Conservation (phyloP, 1,140 invertebrate species). For the Neodiprion pinetum region DNA sequence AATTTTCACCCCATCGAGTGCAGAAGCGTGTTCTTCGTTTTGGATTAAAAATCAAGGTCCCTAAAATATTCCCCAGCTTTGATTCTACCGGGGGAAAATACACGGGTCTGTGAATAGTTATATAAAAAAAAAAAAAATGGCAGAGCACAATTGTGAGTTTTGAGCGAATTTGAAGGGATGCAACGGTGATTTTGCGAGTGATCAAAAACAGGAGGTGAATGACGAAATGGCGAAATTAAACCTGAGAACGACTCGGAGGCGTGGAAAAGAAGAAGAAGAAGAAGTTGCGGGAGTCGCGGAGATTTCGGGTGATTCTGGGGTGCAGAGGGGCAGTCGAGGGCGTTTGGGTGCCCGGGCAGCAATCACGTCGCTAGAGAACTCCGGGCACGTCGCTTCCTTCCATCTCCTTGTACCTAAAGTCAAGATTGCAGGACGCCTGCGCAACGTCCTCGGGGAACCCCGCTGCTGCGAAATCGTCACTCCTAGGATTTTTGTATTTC, state of each 20-base stretch:
- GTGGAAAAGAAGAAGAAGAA: not conserved
- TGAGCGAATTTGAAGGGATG: too few relatives aligned
- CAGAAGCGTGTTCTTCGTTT: too few relatives aligned
- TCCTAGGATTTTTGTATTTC: not conserved
- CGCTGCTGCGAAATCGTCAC: not conserved
- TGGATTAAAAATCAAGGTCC: too few relatives aligned
- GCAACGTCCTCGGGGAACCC: not conserved
- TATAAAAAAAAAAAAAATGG: not conserved
- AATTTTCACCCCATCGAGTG: too few relatives aligned
- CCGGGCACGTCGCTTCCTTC: conserved; percentile 6
- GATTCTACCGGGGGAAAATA: too few relatives aligned
- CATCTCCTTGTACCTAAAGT: not conserved
- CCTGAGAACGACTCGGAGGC: too few relatives aligned
- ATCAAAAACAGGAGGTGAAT: too few relatives aligned
- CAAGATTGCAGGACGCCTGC: not conserved
- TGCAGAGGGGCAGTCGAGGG: not conserved
- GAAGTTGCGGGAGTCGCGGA: not conserved
- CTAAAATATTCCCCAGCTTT: too few relatives aligned
- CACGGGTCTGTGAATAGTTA: not conserved
- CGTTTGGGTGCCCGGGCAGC: not conserved
- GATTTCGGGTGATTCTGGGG: not conserved
- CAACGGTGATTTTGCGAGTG: not conserved
- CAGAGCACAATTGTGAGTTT: not conserved
- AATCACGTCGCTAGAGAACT: conserved; percentile 1
- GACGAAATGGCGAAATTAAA: too few relatives aligned